These are phyloP conservation scores for Myotis planiceps DNA, from an alignment of 2,797 vertebrate species.

Conservation along the genomic window DNA sequence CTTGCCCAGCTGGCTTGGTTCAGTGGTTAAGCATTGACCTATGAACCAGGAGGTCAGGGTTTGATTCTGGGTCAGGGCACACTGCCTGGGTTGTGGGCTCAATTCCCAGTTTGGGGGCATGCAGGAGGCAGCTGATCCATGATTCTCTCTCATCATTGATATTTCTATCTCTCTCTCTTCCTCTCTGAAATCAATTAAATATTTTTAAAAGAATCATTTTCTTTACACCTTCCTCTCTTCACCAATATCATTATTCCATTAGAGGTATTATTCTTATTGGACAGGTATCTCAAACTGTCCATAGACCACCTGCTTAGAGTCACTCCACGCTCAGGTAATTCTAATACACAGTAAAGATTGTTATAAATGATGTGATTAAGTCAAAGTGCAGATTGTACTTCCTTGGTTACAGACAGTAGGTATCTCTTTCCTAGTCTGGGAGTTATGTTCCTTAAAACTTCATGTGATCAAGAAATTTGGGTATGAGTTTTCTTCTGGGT, in stretches of 20 bases:
- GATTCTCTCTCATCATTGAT: too few species aligned
- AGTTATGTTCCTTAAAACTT: not conserved
- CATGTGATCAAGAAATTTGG: not conserved
- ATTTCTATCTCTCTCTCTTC: too few species aligned
- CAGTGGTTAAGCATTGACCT: too few species aligned
- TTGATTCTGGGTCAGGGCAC: too few species aligned
- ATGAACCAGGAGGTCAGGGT: too few species aligned
- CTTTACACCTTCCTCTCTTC: not conserved
- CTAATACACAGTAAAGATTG: not conserved
- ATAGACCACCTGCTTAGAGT: not conserved
- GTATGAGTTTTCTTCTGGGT: not conserved
- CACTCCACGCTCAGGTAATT: not conserved
- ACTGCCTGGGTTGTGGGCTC: too few species aligned
- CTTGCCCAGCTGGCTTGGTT: not conserved
- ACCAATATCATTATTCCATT: not conserved
- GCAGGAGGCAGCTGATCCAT: too few species aligned
- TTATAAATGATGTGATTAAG: not conserved
- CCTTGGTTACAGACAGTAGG: not conserved
- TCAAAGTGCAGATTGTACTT: not conserved
- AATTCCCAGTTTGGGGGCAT: too few species aligned
- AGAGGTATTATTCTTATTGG: not conserved
- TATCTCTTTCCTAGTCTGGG: not conserved
- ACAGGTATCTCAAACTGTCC: not conserved
- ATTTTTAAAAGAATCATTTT: not conserved
- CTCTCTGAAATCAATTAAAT: too few species aligned